Percentiles rank a stretch among this genome's conserved stretches.
phyloP scores from a whole-genome alignment of 1,140 invertebrate species.

The Lepidurus packardi region DNA sequence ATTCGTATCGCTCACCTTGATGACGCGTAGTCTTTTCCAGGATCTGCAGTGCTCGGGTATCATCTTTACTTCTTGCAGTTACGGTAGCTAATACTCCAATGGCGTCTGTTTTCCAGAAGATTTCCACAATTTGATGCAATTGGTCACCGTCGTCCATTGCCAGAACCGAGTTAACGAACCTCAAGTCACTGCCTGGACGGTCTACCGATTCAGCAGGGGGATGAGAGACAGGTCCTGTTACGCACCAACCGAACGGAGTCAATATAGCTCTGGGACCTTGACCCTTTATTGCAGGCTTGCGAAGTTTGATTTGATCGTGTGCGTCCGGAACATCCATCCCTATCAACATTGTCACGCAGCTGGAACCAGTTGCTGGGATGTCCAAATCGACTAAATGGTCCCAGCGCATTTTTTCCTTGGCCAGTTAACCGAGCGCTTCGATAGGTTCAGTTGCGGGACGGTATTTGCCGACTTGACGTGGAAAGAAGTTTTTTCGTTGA shows the following conservation, averaged over 20 bases:
- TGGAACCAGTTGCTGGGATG: neutral
- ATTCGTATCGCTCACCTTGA: constrained; percentile 16
- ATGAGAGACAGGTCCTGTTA: constrained; percentile 4
- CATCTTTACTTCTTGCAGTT: neutral
- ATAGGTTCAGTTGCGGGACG: constrained; percentile 20
- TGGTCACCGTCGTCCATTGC: neutral
- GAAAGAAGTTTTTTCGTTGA: neutral
- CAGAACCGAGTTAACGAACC: neutral
- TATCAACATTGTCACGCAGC: neutral
- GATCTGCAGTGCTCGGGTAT: neutral
- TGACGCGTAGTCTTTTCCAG: constrained; percentile 10
- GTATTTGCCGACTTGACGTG: constrained; percentile 6
- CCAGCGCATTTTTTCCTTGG: neutral
- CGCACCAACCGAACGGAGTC: constrained; percentile 11
- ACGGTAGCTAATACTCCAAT: no score
- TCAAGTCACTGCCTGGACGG: neutral
- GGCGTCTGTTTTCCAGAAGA: no score
- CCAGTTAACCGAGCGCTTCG: neutral
- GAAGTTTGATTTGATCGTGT: neutral
- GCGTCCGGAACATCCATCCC: neutral
- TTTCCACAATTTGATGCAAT: no score
- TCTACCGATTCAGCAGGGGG: neutral
- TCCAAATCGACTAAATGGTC: neutral
- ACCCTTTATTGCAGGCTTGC: neutral
- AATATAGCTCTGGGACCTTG: neutral